phyloP scores from a whole-genome alignment of 2,888 invertebrate genomes.

The Acleris literana region DNA sequence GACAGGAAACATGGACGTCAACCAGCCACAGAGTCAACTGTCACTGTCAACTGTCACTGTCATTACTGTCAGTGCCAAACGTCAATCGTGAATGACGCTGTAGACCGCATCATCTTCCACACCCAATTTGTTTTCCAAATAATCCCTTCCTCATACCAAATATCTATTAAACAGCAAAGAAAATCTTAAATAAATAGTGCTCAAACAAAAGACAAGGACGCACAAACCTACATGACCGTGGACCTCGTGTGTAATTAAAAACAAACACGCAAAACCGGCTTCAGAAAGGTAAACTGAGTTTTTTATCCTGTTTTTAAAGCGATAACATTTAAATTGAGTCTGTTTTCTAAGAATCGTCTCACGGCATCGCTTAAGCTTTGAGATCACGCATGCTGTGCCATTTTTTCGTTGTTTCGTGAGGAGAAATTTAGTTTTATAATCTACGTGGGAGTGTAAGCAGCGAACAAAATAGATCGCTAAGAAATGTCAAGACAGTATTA shows the following conservation, averaged over 20 bases:
- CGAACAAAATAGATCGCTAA: conserved; percentile 21
- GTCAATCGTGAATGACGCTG: conserved; percentile 47
- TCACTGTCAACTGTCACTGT: conserved; percentile 30
- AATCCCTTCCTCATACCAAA: conserved; percentile 23
- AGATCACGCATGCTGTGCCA: conserved; percentile 24
- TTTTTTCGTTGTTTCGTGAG: conserved; percentile 12
- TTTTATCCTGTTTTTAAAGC: conserved; percentile 40
- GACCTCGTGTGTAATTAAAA: conserved; percentile 39
- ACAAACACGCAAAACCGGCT: conserved; percentile 44
- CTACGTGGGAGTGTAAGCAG: conserved; percentile 29
- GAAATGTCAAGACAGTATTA: conserved; percentile 35
- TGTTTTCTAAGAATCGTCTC: conserved; percentile 27
- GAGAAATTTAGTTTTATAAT: conserved; percentile 23
- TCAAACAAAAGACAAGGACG: conserved; percentile 4
- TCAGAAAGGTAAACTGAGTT: conserved; percentile 44
- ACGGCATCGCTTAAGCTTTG: conserved; percentile 19
- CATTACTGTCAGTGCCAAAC: conserved; percentile 42
- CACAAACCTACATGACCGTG: conserved; percentile 3
- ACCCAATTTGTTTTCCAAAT: conserved; percentile 36
- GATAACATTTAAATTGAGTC: conserved; percentile 26
- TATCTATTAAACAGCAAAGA: conserved; percentile 8
- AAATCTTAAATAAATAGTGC: conserved; percentile 10
- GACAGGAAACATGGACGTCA: conserved; percentile 5
- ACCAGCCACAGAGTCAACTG: neutral
- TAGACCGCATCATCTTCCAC: conserved; percentile 23